These are phyloP conservation scores for Spheniscus humboldti DNA, from an alignment of 2,797 vertebrate species.

Conservation along the genomic window DNA sequence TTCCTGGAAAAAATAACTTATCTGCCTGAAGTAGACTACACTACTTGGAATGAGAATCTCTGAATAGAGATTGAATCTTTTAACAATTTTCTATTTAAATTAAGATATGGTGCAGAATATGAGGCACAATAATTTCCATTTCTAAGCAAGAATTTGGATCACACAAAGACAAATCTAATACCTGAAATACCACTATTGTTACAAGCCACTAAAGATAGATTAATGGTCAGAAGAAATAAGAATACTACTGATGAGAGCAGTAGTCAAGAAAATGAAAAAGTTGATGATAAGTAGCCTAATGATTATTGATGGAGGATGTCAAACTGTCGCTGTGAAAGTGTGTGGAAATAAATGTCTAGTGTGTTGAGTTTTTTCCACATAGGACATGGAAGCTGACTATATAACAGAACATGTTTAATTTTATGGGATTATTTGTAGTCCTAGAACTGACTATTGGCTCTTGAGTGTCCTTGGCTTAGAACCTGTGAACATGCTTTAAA, in stretches of 20 bases:
- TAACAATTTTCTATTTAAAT: background rate
- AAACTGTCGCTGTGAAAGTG: fast-evolving
- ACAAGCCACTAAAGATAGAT: background rate
- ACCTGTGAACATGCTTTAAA: background rate
- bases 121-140: background rate
- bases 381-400: background rate
- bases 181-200: background rate
- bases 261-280: background rate
- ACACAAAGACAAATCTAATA: background rate
- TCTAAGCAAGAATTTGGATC: background rate
- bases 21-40: background rate
- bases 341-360: background rate
- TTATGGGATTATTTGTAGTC: background rate
- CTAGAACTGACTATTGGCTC: background rate
- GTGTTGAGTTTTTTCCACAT: background rate
- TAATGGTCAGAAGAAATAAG: background rate
- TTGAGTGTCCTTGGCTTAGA: background rate
- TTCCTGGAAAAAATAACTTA: background rate
- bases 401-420: background rate
- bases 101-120: background rate
- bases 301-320: background rate
- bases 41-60: background rate
- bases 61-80: background rate
- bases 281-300: background rate
- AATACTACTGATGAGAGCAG: background rate